phyloP scores from a whole-genome alignment of 2,888 invertebrate genomes.

The Nesidiocoris tenuis region DNA sequence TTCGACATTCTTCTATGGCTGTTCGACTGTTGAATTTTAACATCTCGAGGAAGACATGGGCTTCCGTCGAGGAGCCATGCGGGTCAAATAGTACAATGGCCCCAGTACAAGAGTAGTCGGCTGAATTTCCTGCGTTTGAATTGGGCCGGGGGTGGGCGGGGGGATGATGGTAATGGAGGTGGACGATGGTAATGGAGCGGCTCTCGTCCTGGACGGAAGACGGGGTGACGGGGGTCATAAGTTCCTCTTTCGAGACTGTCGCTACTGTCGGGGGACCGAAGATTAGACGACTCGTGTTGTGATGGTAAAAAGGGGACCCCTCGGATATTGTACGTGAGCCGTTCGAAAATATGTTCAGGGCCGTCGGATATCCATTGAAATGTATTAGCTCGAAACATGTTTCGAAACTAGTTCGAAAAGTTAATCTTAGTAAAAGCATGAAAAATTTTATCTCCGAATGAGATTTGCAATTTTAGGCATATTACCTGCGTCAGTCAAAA shows the following conservation, averaged over 20 bases:
- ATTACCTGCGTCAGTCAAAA: no score
- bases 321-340: background rate
- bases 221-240: conserved; percentile 28
- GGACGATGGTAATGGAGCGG: conserved; percentile 19
- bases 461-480: no score
- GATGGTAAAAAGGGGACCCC: background rate
- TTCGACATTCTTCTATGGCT: no score
- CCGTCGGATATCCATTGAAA: no score
- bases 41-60: no score
- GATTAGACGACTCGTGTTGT: background rate
- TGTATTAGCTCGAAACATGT: no score
- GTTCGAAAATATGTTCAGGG: no score
- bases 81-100: conserved; percentile 15
- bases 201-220: conserved; percentile 18
- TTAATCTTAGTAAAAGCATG: no score
- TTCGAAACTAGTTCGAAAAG: no score
- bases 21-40: no score
- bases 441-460: no score
- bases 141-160: conserved; percentile 20
- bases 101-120: conserved; percentile 14
- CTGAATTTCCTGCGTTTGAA: conserved; percentile 33
- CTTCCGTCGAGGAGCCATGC: conserved; percentile 13
- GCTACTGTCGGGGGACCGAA: background rate
- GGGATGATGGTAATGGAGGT: no score
- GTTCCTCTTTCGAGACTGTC: conserved; percentile 1